These are phyloP conservation scores for Xiphydria camelus DNA, from an alignment of 2,888 invertebrate genomes.

Conservation along the genomic window DNA sequence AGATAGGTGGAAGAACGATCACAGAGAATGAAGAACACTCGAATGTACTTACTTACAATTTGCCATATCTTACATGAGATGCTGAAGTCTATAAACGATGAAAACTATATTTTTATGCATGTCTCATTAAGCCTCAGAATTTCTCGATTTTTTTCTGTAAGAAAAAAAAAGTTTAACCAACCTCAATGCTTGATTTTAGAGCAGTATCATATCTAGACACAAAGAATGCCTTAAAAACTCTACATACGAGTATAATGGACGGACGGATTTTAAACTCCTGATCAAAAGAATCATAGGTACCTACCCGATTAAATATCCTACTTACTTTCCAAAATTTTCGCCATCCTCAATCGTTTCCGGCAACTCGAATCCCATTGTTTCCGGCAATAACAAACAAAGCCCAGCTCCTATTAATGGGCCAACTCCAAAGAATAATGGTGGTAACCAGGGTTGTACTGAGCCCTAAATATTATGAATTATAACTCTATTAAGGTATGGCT, in stretches of 20 bases:
- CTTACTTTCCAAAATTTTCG: slow-evolving; percentile 57
- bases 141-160: slow-evolving; percentile 21
- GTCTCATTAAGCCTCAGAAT: background rate
- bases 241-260: slow-evolving; percentile 1
- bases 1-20: too few relatives aligned
- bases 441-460: slow-evolving; percentile 43
- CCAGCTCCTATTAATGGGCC: slow-evolving; percentile 57
- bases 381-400: slow-evolving; percentile 59
- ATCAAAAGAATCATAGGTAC: too few relatives aligned
- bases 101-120: slow-evolving; percentile 3
- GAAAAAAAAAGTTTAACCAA: slow-evolving; percentile 3
- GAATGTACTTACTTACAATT: background rate
- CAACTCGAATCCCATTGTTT: slow-evolving; percentile 59
- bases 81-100: background rate
- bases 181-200: too few relatives aligned
- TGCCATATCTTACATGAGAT: too few relatives aligned
- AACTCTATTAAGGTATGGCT: background rate
- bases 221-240: background rate
- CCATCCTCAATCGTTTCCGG: slow-evolving; percentile 61
- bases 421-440: slow-evolving; percentile 59
- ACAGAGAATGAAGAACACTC: too few relatives aligned
- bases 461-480: slow-evolving; percentile 31
- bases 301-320: too few relatives aligned
- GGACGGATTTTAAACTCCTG: too few relatives aligned
- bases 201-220: too few relatives aligned